Percentiles rank a stretch among this genome's conserved stretches.
These are phyloP conservation scores for Connochaetes taurinus DNA, from an alignment of 2,113 vertebrate genomes.

Conservation along the genomic window DNA sequence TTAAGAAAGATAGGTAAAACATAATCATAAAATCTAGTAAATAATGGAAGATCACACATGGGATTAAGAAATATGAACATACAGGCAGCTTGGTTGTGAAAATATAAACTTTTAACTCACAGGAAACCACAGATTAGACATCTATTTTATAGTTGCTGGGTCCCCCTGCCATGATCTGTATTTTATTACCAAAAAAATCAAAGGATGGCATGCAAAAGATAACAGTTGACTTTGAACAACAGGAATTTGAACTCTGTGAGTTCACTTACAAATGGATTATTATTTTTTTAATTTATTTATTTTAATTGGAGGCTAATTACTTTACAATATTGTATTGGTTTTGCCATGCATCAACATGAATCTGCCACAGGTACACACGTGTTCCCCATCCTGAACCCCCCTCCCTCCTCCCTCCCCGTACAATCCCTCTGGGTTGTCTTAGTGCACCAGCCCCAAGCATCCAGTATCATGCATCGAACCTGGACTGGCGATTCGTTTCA, in stretches of 20 bases:
- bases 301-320: no score
- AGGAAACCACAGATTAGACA: neutral
- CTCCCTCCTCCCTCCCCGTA: no score
- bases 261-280: neutral
- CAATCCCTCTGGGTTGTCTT: rapidly evolving
- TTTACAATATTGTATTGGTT: no score
- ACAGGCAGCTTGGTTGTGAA: neutral
- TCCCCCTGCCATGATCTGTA: no score
- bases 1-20: neutral
- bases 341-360: no score
- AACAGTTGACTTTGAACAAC: neutral
- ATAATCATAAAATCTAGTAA: neutral
- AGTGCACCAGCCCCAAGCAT: no score
- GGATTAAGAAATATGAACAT: neutral
- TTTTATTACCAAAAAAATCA: neutral
- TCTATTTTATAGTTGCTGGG: neutral
- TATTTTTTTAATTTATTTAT: no score
- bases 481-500: no score
- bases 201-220: neutral
- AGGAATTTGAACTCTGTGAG: neutral
- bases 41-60: neutral
- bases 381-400: no score
- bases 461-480: no score
- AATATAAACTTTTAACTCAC: neutral
- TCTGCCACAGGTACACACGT: no score